phyloP scores from a whole-genome alignment of 2,888 invertebrate genomes.

The Acanthosoma haemorrhoidale region DNA sequence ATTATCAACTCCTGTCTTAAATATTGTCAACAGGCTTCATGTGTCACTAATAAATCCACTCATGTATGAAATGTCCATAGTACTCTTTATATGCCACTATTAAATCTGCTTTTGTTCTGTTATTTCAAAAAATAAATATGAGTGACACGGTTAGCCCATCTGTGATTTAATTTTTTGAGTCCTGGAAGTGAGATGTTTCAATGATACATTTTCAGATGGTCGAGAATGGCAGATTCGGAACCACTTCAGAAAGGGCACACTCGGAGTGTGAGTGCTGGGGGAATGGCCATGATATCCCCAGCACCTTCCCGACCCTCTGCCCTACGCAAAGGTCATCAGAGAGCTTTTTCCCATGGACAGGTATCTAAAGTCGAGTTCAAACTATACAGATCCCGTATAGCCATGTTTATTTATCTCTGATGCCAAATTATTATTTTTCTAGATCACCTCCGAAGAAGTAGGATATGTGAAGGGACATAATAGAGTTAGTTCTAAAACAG shows the following conservation, averaged over 20 bases:
- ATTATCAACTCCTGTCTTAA: too few relatives aligned
- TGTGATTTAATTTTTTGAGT: too few relatives aligned
- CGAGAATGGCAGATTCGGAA: constrained; percentile 39
- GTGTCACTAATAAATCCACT: too few relatives aligned
- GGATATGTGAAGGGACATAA: constrained; percentile 60
- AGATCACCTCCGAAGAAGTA: constrained; percentile 36
- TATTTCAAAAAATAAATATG: too few relatives aligned
- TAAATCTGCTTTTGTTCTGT: too few relatives aligned
- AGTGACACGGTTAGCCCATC: too few relatives aligned
- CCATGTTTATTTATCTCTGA: background rate
- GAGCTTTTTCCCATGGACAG: constrained; percentile 82
- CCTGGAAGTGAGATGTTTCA: too few relatives aligned
- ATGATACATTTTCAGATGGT: constrained; percentile 38
- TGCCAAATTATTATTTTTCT: background rate
- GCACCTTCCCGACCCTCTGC: constrained; percentile 58
- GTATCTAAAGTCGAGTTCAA: constrained; percentile 51
- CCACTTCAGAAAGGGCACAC: constrained; percentile 53
- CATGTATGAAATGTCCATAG: too few relatives aligned
- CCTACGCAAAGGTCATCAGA: constrained; percentile 69
- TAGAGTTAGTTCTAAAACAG: constrained; percentile 78
- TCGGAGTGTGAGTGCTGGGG: constrained; percentile 81
- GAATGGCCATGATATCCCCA: constrained; percentile 50
- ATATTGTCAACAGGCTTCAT: too few relatives aligned
- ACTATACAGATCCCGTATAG: too few relatives aligned
- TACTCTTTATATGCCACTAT: too few relatives aligned